Evolutionary conservation across 2,797 vertebrate genomes (phyloP).

Genomic region (Chrosomus eos): DNA sequence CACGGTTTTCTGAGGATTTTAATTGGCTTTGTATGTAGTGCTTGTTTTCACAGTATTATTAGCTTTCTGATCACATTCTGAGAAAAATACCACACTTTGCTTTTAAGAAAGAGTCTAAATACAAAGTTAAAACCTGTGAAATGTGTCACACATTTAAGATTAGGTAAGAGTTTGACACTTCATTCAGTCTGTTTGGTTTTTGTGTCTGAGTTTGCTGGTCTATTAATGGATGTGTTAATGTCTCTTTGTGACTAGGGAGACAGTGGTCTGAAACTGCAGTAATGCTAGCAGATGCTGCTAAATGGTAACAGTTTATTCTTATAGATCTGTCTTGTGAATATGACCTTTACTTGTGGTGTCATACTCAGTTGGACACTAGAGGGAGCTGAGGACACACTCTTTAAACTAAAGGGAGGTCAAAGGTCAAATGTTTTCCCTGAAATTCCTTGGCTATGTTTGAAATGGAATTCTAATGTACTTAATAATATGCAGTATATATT

Average conservation of each 20-base stretch:
- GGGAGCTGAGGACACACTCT: conserved; percentile 62
- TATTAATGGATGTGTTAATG: conserved; percentile 41
- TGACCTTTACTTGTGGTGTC: conserved; percentile 32
- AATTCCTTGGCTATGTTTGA: neutral
- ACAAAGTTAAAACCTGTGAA: conserved; percentile 14
- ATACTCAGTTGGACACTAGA: conserved; percentile 69
- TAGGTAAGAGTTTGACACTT: neutral
- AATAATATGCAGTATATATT: neutral
- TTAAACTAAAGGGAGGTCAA: conserved; percentile 21
- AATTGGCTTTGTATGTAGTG: neutral
- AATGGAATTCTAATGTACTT: neutral
- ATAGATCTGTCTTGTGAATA: neutral
- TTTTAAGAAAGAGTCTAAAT: conserved; percentile 2
- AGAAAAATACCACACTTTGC: conserved; percentile 12
- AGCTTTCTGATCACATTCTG: conserved; percentile 3
- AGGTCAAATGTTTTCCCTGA: conserved; percentile 37
- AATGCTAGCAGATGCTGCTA: neutral
- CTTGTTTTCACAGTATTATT: conserved; percentile 6
- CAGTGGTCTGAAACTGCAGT: neutral
- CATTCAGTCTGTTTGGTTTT: conserved; percentile 23
- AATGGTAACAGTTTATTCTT: neutral
- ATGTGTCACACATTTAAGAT: conserved; percentile 27
- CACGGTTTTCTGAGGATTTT: conserved; percentile 2
- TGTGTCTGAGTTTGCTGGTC: conserved; percentile 21
- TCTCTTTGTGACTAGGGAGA: neutral